Percentiles rank a stretch among this genome's conserved stretches.
Evolutionary conservation across 1,140 invertebrate species (phyloP).

Genomic region (Aphis craccivora): DNA sequence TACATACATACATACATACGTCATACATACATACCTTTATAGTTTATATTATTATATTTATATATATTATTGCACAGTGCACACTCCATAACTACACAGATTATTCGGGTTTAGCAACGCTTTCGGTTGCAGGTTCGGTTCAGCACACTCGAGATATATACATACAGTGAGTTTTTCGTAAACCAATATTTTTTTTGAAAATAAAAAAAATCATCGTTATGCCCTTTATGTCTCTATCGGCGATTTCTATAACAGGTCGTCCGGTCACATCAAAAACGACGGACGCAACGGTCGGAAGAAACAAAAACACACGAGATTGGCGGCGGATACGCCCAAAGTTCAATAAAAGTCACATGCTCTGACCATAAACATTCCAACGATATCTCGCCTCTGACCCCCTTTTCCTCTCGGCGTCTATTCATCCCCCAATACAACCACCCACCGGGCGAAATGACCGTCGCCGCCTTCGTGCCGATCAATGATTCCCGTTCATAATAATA

Average conservation of each 20-base stretch:
- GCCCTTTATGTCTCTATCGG: background rate
- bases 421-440: conserved; percentile 2
- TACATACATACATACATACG: too few relatives aligned
- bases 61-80: too few relatives aligned
- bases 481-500: conserved; percentile 55
- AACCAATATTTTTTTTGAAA: background rate
- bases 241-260: background rate
- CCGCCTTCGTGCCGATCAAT: conserved; percentile 45
- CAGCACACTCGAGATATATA: background rate
- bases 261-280: background rate
- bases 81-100: background rate
- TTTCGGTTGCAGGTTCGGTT: background rate
- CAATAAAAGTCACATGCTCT: conserved; percentile 53
- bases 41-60: too few relatives aligned
- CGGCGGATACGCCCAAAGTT: conserved; percentile 52
- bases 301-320: conserved; percentile 52
- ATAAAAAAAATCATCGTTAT: background rate
- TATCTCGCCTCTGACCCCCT: conserved; percentile 51
- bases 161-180: background rate
- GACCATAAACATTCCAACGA: conserved; percentile 57
- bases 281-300: background rate
- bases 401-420: background rate
- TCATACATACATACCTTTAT: too few relatives aligned
- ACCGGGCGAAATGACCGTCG: conserved; percentile 51
- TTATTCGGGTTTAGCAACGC: background rate